Evolutionary conservation across 2,888 invertebrate species (phyloP).

Genomic region (Theodoxus fluviatilis): DNA sequence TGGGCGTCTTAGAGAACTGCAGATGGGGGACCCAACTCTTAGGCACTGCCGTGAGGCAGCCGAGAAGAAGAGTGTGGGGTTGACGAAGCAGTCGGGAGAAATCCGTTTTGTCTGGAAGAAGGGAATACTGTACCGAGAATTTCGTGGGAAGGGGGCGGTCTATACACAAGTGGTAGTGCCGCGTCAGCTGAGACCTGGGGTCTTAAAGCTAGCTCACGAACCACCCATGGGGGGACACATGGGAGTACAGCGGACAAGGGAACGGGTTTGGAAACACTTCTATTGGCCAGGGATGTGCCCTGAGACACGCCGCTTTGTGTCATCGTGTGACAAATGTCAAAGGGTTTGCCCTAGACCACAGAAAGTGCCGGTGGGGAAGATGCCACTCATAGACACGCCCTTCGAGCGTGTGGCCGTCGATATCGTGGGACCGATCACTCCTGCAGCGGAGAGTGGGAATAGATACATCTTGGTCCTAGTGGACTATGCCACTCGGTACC

Average conservation of each 20-base stretch:
- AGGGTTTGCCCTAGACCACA: background rate
- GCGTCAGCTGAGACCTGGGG: background rate
- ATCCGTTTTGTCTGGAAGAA: background rate
- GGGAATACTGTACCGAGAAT: background rate
- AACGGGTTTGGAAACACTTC: slow-evolving; percentile 4
- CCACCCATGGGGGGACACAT: slow-evolving; percentile 23
- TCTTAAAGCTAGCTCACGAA: slow-evolving; percentile 23
- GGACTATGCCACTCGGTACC: slow-evolving; percentile 38
- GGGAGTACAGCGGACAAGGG: slow-evolving; percentile 13
- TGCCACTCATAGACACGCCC: slow-evolving; percentile 36
- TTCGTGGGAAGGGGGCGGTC: background rate
- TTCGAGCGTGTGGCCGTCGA: slow-evolving; percentile 34
- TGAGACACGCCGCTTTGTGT: slow-evolving; percentile 21
- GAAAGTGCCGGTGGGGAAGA: slow-evolving; percentile 27
- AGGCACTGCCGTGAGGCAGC: too few relatives aligned
- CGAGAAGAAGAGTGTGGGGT: too few relatives aligned
- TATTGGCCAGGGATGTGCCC: slow-evolving; percentile 25
- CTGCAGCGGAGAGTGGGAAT: slow-evolving; percentile 29
- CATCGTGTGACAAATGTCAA: slow-evolving; percentile 30
- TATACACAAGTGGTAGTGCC: slow-evolving; percentile 24
- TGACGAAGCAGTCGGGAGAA: too few relatives aligned
- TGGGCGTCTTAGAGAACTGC: too few relatives aligned
- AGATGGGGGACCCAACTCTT: too few relatives aligned
- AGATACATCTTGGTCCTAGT: slow-evolving; percentile 34
- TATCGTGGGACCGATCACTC: slow-evolving; percentile 33